Evolutionary conservation across 2,113 vertebrate genomes (phyloP).

Genomic region (Eretmochelys imbricata): DNA sequence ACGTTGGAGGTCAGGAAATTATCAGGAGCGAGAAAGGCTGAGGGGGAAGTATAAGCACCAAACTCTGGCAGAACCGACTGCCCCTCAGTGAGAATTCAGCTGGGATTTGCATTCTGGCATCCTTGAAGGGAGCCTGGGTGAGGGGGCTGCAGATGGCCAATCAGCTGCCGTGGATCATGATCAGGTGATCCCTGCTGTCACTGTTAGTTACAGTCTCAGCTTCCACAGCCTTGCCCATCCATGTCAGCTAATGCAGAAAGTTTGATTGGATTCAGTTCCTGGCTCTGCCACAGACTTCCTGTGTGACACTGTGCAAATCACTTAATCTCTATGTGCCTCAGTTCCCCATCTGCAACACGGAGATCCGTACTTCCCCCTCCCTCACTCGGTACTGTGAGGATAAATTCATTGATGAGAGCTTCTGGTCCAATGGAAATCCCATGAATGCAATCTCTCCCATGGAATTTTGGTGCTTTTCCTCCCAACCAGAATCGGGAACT

Average conservation of each 20-base stretch:
- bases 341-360: not conserved
- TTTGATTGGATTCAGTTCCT: not conserved
- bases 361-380: not conserved
- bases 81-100: not conserved
- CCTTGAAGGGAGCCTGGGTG: not conserved
- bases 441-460: slow-evolving; percentile 14
- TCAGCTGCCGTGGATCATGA: not conserved
- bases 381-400: not conserved
- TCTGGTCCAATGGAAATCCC: slow-evolving; percentile 36
- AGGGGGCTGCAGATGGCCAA: slow-evolving; percentile 28
- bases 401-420: not conserved
- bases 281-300: not conserved
- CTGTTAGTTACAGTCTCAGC: slow-evolving; percentile 38
- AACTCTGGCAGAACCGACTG: fast-evolving
- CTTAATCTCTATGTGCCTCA: fast-evolving
- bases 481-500: slow-evolving; percentile 17
- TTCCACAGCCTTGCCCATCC: not conserved
- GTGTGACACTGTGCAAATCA: not conserved
- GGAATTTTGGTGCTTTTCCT: slow-evolving; percentile 6
- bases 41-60: not conserved
- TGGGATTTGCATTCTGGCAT: not conserved
- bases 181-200: slow-evolving; percentile 39
- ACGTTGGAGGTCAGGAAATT: not conserved
- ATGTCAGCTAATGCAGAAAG: not conserved
- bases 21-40: not conserved